Percentiles rank a stretch among this genome's conserved stretches.
Conservation (phyloP, 2,113 vertebrate species). For the Platanista minor region DNA sequence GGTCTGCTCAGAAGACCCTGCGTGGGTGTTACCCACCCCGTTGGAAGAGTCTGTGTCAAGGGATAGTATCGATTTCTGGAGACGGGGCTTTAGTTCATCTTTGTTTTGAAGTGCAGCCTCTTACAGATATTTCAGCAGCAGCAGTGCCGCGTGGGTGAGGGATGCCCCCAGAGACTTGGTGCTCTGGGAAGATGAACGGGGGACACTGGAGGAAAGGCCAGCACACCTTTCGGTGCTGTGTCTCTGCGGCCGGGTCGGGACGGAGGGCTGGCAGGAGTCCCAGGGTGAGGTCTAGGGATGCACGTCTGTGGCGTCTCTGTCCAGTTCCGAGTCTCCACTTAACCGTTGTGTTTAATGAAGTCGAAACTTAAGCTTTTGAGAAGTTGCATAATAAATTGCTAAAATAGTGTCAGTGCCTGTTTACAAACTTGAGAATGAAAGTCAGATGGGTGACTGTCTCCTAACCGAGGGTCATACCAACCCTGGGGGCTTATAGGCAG, state of each 20-base stretch:
- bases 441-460: not conserved
- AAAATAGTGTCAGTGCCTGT: not conserved
- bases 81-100: not conserved
- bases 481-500: not conserved
- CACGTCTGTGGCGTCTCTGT: fast-evolving
- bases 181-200: not conserved
- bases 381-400: not conserved
- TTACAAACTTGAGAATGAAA: not conserved
- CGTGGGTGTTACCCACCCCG: fast-evolving
- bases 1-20: not conserved
- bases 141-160: too few relatives aligned
- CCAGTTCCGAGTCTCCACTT: not conserved
- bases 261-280: not conserved
- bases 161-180: fast-evolving
- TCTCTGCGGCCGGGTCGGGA: fast-evolving
- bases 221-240: not conserved
- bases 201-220: fast-evolving
- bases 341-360: too few relatives aligned
- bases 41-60: too few relatives aligned
- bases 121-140: not conserved
- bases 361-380: not conserved
- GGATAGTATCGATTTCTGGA: fast-evolving
- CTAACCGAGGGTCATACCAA: not conserved
- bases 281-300: too few relatives aligned
- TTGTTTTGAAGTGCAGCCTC: not conserved